Base-by-base conservation (phyloP, 2,797 vertebrate genomes). In the Tamandua tetradactyla region DNA sequence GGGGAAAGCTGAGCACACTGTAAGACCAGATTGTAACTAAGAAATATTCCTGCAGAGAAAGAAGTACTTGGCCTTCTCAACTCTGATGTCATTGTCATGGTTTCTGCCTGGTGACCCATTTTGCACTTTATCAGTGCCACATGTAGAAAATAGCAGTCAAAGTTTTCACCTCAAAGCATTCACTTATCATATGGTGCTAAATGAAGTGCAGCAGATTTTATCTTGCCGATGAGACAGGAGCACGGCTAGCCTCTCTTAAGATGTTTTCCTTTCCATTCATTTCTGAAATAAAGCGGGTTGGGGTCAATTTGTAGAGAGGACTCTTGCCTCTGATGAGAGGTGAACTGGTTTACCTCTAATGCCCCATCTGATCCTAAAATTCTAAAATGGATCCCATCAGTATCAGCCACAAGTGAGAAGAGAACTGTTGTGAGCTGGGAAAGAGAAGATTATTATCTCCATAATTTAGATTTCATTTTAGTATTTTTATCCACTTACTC, bases 171-270 rank as follows among this genome's bases (percentile, higher is more conserved):
- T 22, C 32, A 75, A 87, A 93, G 11, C 13, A 75, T 89, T 57
- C 12, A 40, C 61, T 71, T 52, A 7, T 47, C 30, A 30, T 17
- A 35, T 72, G 17, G 13, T 37, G 17, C 40, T 57, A 90, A 90
- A 59, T 57, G 68, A 90, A 82, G 32, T 55, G 12, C 10, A 83
- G 11, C 35, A 10, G 49, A 23, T 78, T 84, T 89, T 94, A 55
- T 93, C 84, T 93, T 76, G 35, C n/a, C 82, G 57, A 61, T 74
- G 90, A 86, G 59, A 90, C 49, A 86, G 69, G 49, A 91, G 44
- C 55, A 82, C 22, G 82, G 84, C 62, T 66, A 87, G 59, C 22
- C 9, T 69, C 91, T 71, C 8, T 25, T 27, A 79, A 84, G 25
- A 66, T 55, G 13, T 40, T 87, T 87, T 68, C 15, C 61, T 55